phyloP scores from a whole-genome alignment of 1,140 invertebrate species.

The Trichonephila inaurata region DNA sequence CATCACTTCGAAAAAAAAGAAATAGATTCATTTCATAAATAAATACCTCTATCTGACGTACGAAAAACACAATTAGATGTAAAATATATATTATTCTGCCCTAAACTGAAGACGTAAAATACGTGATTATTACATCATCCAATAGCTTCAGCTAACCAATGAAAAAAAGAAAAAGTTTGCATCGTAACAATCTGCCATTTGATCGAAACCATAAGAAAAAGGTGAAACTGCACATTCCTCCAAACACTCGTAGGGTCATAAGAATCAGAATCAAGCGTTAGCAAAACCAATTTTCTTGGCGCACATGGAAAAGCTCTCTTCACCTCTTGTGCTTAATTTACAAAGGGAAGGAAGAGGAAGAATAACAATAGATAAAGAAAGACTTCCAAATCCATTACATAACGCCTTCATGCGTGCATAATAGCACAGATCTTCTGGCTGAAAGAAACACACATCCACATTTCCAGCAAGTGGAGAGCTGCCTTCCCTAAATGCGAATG shows the following conservation, averaged over 20 bases:
- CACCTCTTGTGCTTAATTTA: slow-evolving; percentile 13
- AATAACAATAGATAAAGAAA: slow-evolving; percentile 31
- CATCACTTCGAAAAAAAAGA: too few species aligned
- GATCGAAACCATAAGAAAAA: too few species aligned
- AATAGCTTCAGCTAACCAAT: too few species aligned
- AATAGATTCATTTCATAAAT: too few species aligned
- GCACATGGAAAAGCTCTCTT: not conserved
- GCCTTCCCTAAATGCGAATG: slow-evolving; percentile 2
- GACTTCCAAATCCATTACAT: slow-evolving; percentile 21
- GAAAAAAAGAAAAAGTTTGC: too few species aligned
- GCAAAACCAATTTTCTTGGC: not conserved
- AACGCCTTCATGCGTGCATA: slow-evolving; percentile 30
- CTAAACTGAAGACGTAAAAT: too few species aligned
- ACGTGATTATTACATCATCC: too few species aligned
- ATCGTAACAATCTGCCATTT: too few species aligned
- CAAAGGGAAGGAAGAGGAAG: slow-evolving; percentile 3
- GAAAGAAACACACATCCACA: not conserved
- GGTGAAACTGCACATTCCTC: not conserved
- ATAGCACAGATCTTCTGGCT: slow-evolving; percentile 3
- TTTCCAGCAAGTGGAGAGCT: slow-evolving; percentile 10
- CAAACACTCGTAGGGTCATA: not conserved
- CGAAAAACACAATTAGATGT: too few species aligned
- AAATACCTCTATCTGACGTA: too few species aligned
- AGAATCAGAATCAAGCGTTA: not conserved
- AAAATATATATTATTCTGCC: too few species aligned